phyloP scores from a whole-genome alignment of 2,113 vertebrate species.

The Pluvialis apricaria region DNA sequence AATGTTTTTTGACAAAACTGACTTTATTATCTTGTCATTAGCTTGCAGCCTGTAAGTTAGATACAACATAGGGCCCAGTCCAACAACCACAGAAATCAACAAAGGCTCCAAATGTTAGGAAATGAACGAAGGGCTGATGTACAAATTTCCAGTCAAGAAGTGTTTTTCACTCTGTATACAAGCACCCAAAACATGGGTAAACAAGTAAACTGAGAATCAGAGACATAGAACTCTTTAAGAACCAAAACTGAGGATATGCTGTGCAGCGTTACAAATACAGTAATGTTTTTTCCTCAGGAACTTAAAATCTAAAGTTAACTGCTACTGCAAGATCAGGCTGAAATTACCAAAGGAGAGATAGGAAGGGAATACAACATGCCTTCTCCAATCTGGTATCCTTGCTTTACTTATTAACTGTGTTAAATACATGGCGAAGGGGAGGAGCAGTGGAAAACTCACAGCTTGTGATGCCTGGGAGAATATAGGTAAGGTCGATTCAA shows the following conservation, averaged over 20 bases:
- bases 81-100: background rate
- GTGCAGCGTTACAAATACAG: background rate
- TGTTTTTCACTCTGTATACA: background rate
- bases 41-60: background rate
- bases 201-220: background rate
- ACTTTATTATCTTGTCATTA: background rate
- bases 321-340: background rate
- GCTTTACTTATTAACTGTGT: background rate
- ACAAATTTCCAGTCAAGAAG: background rate
- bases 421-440: background rate
- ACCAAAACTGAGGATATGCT: background rate
- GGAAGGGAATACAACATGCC: background rate
- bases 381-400: background rate
- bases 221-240: background rate
- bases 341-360: background rate
- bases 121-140: fast-evolving
- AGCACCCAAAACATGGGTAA: background rate
- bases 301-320: background rate
- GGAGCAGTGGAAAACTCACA: background rate
- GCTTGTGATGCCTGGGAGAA: background rate
- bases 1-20: background rate
- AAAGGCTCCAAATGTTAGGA: background rate
- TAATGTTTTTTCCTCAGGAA: background rate
- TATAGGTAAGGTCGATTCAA: background rate
- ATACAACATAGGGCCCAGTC: background rate